A percentile compares a stretch with the other conserved stretches of the same genome.
Conservation (phyloP, 2,888 invertebrate species). For the Malthinus flaveolus region DNA sequence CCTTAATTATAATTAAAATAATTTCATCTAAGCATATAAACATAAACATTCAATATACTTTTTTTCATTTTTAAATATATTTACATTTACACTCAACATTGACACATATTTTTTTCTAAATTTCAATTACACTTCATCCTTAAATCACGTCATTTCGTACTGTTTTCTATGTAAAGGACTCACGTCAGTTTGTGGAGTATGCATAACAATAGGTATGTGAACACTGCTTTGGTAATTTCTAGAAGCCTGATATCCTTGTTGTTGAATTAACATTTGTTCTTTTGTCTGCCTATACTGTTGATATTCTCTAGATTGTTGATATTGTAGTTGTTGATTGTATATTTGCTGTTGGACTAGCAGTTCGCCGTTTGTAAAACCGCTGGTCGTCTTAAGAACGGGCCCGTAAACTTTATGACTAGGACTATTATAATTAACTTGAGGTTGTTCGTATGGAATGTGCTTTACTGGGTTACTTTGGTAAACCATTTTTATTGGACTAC, state of each 20-base stretch:
- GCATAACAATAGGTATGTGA: slow-evolving; percentile 47
- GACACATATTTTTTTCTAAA: slow-evolving; percentile 7
- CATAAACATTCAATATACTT: slow-evolving; percentile 4
- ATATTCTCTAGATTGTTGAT: slow-evolving; percentile 44
- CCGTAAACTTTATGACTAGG: slow-evolving; percentile 43
- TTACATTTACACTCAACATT: slow-evolving; percentile 29
- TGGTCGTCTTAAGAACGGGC: slow-evolving; percentile 32
- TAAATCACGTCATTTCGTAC: slow-evolving; percentile 40
- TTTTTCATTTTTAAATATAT: slow-evolving; percentile 12
- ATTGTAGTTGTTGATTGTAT: slow-evolving; percentile 45
- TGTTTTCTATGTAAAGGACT: slow-evolving; percentile 38
- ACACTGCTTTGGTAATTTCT: slow-evolving; percentile 48
- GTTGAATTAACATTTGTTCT: slow-evolving; percentile 47
- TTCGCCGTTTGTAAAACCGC: slow-evolving; percentile 47
- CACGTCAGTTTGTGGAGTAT: slow-evolving; percentile 46
- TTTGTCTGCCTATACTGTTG: slow-evolving; percentile 48
- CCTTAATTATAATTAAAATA: not conserved
- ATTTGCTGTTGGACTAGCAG: slow-evolving; percentile 47
- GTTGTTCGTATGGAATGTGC: slow-evolving; percentile 42
- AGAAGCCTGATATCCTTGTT: slow-evolving; percentile 41
- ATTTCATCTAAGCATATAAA: not conserved
- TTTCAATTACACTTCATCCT: slow-evolving; percentile 18
- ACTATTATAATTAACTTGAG: slow-evolving; percentile 35
- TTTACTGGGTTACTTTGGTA: slow-evolving; percentile 42
- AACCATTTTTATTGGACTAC: slow-evolving; percentile 42